These are phyloP conservation scores for Enoplolaimus lenunculus DNA, from an alignment of 2,888 invertebrate species.

Conservation along the genomic window DNA sequence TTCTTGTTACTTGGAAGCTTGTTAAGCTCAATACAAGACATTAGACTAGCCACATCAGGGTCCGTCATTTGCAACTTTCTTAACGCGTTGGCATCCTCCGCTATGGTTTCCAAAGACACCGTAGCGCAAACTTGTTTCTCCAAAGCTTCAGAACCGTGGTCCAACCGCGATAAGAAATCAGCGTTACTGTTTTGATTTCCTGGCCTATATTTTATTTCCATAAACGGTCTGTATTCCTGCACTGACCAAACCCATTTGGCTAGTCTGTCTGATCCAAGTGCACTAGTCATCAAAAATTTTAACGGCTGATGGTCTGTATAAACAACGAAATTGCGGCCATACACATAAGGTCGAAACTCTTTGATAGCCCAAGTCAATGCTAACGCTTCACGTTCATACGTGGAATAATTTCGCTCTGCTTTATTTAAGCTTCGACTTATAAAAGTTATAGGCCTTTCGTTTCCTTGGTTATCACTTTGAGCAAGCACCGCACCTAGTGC, in stretches of 20 bases:
- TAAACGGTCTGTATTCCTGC: conserved; percentile 2
- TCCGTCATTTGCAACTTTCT: neutral
- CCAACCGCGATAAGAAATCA: conserved; percentile 1
- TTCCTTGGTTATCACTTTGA: neutral
- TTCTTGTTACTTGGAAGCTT: neutral
- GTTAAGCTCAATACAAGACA: neutral
- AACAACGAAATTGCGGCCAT: neutral
- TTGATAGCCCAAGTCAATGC: neutral
- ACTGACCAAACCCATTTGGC: neutral
- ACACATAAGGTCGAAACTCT: neutral
- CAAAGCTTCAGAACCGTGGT: too few species aligned
- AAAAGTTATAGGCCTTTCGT: neutral
- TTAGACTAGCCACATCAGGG: neutral
- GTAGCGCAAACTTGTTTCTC: too few species aligned
- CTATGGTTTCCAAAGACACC: too few species aligned
- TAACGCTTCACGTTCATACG: neutral
- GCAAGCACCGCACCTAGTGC: neutral
- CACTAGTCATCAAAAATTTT: neutral
- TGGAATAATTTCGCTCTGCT: neutral
- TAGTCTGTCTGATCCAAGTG: neutral
- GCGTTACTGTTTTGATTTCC: neutral
- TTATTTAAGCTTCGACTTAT: neutral
- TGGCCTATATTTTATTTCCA: neutral
- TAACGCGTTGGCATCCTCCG: too few species aligned
- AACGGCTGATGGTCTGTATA: neutral